These are phyloP conservation scores for Carduelis carduelis DNA, from an alignment of 2,797 vertebrate genomes.

Conservation along the genomic window DNA sequence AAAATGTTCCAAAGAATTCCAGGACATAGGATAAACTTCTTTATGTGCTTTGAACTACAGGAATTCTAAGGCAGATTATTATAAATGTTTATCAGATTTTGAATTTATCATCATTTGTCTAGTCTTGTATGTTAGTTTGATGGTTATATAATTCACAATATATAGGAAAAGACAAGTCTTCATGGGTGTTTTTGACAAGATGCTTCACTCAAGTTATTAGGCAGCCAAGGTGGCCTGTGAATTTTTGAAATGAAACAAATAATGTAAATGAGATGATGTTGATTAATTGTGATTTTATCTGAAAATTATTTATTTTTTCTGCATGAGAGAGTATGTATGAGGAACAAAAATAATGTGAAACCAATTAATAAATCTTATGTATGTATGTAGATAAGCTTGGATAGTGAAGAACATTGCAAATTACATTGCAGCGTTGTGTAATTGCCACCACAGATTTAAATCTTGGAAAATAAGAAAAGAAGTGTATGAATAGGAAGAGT, in stretches of 20 bases:
- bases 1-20: neutral
- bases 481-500: neutral
- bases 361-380: neutral
- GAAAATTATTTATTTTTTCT: neutral
- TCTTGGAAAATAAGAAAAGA: neutral
- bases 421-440: neutral
- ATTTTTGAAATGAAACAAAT: neutral
- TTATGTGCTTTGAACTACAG: neutral
- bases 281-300: neutral
- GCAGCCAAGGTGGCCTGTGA: neutral
- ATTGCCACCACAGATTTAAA: neutral
- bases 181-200: neutral
- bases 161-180: neutral
- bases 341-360: neutral
- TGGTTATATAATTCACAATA: neutral
- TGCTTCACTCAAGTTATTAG: neutral
- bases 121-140: neutral
- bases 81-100: neutral
- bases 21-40: neutral
- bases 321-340: neutral
- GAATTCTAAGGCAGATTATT: neutral
- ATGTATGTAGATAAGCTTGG: neutral
- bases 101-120: neutral
- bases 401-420: neutral
- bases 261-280: neutral